These are phyloP conservation scores for Meteorus cinctellus DNA, from an alignment of 2,888 invertebrate genomes.

Conservation along the genomic window DNA sequence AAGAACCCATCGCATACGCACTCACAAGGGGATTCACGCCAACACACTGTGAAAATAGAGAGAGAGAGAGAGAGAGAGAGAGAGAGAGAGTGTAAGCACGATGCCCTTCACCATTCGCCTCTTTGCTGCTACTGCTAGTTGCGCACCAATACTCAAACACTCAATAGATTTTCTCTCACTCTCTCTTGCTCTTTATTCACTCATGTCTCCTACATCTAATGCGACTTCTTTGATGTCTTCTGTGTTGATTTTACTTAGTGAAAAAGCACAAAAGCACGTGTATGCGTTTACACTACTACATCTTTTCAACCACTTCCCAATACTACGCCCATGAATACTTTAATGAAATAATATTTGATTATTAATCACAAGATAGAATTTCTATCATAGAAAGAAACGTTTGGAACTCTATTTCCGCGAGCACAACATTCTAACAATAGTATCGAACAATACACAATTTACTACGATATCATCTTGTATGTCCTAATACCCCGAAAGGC, in stretches of 20 bases:
- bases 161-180: background rate
- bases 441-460: too few relatives aligned
- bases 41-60: too few relatives aligned
- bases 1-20: background rate
- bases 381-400: background rate
- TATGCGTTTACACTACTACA: constrained; percentile 16
- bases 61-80: background rate
- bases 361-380: background rate
- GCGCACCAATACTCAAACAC: constrained; percentile 14
- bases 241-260: constrained; percentile 40
- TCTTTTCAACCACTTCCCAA: constrained; percentile 2
- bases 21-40: background rate
- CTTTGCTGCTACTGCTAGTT: background rate
- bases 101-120: background rate
- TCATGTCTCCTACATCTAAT: background rate
- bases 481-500: too few relatives aligned
- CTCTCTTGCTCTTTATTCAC: constrained; percentile 4
- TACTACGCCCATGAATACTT: background rate
- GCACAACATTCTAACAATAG: too few relatives aligned
- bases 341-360: background rate
- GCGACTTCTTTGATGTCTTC: constrained; percentile 39
- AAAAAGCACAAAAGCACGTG: constrained; percentile 42
- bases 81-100: background rate
- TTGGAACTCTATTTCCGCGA: too few relatives aligned
- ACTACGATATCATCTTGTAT: too few relatives aligned